A percentile compares a stretch with the other conserved stretches of the same genome.
Evolutionary conservation across 2,888 invertebrate genomes (phyloP).

Genomic region (Entomobrya proxima): DNA sequence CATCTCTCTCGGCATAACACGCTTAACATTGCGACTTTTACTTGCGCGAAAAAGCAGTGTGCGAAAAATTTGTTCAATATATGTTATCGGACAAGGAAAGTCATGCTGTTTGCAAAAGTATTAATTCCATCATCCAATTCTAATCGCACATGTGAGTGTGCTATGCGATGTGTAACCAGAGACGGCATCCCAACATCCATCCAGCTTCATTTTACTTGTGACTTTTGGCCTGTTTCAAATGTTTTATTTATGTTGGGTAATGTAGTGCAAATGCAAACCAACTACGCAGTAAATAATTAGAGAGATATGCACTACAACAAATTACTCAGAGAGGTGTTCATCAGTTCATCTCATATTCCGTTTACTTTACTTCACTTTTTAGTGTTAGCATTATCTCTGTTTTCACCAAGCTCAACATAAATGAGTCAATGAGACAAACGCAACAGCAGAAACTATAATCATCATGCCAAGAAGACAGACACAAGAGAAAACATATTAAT

Average conservation of each 20-base stretch:
- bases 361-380: neutral
- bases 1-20: neutral
- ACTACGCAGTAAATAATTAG: conserved; percentile 39
- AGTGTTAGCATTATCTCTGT: neutral
- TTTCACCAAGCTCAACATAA: neutral
- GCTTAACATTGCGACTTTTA: neutral
- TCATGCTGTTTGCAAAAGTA: conserved; percentile 21
- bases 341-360: neutral
- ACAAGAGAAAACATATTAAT: neutral
- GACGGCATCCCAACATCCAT: neutral
- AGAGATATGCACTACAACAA: neutral
- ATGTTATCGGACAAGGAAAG: conserved; percentile 37
- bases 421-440: neutral
- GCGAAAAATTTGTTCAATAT: conserved; percentile 24
- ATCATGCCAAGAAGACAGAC: no score
- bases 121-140: conserved; percentile 12
- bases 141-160: neutral
- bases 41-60: neutral
- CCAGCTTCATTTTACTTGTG: neutral
- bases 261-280: neutral
- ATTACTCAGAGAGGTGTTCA: neutral
- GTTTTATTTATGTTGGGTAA: neutral
- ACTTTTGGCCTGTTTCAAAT: no score
- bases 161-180: neutral
- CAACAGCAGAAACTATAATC: no score